Base-by-base conservation (phyloP, 2,888 invertebrate species). In the Ypsolopha sequella region DNA sequence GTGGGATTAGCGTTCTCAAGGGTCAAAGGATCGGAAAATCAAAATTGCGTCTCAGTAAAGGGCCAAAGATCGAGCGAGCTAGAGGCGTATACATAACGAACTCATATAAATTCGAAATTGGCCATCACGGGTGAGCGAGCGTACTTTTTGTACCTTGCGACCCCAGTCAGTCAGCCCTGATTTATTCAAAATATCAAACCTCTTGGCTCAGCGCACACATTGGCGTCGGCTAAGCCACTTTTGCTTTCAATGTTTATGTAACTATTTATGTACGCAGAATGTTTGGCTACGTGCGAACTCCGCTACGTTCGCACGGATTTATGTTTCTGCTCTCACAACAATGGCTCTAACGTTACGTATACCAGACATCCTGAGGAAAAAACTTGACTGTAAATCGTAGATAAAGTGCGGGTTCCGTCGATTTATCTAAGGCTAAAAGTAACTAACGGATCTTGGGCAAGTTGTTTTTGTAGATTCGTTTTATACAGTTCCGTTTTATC, bases 21-120 rank as follows among this genome's bases (percentile, higher is more conserved):
- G 64, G 63, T 64, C 59, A 62, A 64, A 58, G 59, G 61, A 59
- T 62, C 60, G 57, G 56, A 61, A 63, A 67, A 65, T 60, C 61
- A 59, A 63, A 68, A 68, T 68, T 63, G 63, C 63, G 60, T 59
- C 60, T 64, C 38, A 47, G 51, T 33, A 33, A n/a, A 34, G 35
- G 45, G 46, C 33, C 46, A 48, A 33, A 39, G 48, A 48, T 48
- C 33, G 48, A 8, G 48, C 39, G 39, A 35, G 39, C 39, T 33
- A 14, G 43, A 2, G 35, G 41, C 14, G 24, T 45, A 24, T 35
- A 57, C 62, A 58, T 70, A 73, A 74, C 70, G 67, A 72, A 71
- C 67, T 70, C 69, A 70, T 75, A 69, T 73, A 76, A 73, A 74
- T 75, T 68, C 71, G 70, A 64, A 69, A 72, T 70, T 61, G 68